Conservation (phyloP, 2,888 invertebrate species). For the Eupithecia vulgata region DNA sequence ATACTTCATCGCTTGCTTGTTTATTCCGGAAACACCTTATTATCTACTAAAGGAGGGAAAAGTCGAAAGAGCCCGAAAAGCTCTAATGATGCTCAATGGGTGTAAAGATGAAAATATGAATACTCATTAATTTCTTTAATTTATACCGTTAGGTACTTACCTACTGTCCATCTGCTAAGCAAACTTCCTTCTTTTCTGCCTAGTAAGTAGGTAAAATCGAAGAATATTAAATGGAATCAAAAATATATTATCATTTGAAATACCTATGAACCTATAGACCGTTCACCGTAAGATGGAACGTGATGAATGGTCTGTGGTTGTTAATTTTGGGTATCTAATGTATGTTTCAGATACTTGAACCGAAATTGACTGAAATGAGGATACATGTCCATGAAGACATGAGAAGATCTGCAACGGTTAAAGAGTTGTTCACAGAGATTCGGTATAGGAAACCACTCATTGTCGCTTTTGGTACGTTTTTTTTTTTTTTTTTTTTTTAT, state of each 20-base stretch:
- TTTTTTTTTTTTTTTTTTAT: no score
- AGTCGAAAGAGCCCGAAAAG: slow-evolving; percentile 67
- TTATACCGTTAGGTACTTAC: not conserved
- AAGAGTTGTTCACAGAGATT: slow-evolving; percentile 73
- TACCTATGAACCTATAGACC: no score
- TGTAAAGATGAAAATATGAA: slow-evolving; percentile 55
- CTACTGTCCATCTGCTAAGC: not conserved
- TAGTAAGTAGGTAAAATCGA: not conserved
- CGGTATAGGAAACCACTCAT: slow-evolving; percentile 74
- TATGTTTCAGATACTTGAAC: slow-evolving; percentile 56
- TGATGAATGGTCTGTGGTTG: no score
- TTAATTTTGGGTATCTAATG: not conserved
- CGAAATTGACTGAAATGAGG: slow-evolving; percentile 56
- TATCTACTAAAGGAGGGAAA: slow-evolving; percentile 78
- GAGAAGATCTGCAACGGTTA: slow-evolving; percentile 65
- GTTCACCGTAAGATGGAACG: no score
- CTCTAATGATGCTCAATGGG: slow-evolving; percentile 65
- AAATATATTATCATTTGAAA: not conserved
- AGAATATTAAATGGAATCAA: not conserved
- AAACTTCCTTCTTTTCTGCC: not conserved
- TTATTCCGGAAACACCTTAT: slow-evolving; percentile 85
- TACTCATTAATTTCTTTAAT: not conserved
- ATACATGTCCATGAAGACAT: slow-evolving; percentile 74
- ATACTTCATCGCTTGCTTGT: slow-evolving; percentile 74
- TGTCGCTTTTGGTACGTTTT: slow-evolving; percentile 65